Evolutionary conservation across 1,140 invertebrate species (phyloP), one percentile per base, ranked within the genome.

Genomic region (Drosophila tropicalis): DNA sequence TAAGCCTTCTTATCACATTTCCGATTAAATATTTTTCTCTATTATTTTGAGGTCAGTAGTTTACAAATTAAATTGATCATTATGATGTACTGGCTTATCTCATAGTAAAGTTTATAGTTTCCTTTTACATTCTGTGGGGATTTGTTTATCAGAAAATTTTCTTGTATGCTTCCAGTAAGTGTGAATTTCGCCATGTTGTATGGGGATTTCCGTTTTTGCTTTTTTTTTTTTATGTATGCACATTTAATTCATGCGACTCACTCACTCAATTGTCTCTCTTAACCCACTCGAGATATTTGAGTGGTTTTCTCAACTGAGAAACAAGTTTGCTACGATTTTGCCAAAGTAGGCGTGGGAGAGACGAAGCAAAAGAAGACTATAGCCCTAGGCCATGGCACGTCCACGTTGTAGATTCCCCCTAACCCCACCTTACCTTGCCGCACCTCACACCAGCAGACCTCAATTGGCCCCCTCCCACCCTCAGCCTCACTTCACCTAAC

Each of bases 361-460:
- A 39, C 36, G 36, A 39, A 3, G 36, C 10, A 63, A 68, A 67
- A 56, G 75, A 62, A 68, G 76, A 71, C 66, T 61, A 34, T 66
- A 61, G 63, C 76, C 76, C 68, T 77, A 72, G 76, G 76, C 75
- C 68, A 44, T 77, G 73, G 67, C 62, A 70, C 62, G 54, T 76
- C 81, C 44, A 62, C 71, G 54, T 41, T 29, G 25, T 51, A 17
- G 47, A 22, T 40, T 34, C n/a, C 22, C 22, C 39, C 7, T 2
- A 15, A 0, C 2, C 9, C 4, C n/a, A 44, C 41, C 15, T 44
- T 41, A 41, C 12, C 44, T 6, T 15, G 0, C 2, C 9, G 3
- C n/a, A 44, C 41, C 41, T 44, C 12, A 41, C 12, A 15, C 15
- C 44, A 47, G 9, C 44, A 47, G 6, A 47, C 17, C 13, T 7